Base-by-base conservation (phyloP, 2,113 vertebrate species). In the Callopanchax toddi region DNA sequence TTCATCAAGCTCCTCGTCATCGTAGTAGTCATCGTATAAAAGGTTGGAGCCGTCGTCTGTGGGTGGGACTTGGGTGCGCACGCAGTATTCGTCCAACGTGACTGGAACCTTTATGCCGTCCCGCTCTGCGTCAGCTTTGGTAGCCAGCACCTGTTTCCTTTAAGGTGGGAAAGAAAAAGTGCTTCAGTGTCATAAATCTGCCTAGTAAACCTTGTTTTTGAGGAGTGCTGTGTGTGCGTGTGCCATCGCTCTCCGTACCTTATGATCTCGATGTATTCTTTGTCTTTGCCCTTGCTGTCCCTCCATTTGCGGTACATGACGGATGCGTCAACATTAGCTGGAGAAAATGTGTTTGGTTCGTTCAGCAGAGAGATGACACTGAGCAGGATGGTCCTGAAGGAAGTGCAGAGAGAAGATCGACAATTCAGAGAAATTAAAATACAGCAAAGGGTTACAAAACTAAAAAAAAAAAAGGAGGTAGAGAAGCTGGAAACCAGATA, bases 251-350 rank as follows among this genome's bases (percentile, higher is more conserved):
- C 3, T 8, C 0, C 0, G 81, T 0, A 98, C 97, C 96, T 94
- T 92, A 99, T 98, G 83, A 99, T 98, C 76, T 98, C 96, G 0
- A 94, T 94, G 85, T 99, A 99, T 76, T 99, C 96, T 43, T 92
- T 86, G 89, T 99, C 96, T 81, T 92, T 94, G 65, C 96, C 97
- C 83, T 96, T 96, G 87, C 96, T 99, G 79, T 99, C 97, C 62
- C 95, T 94, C 97, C 97, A 99, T 71, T 94, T 98, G 68, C 97
- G 91, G 90, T 98, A 99, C 97, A 99, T 99, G 79, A 99, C 96
- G 0, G 97, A 99, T 1, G 97, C 96, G 0, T 99, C 97, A 54
- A 99, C 97, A 0, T 99, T 99, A 76, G 97, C 97, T 0, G 97
- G 97, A 0, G 97, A 99, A 60, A 95, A 99, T 0, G 97, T 98